phyloP scores from a whole-genome alignment of 2,888 invertebrate species.

The Hypomecis punctinalis region DNA sequence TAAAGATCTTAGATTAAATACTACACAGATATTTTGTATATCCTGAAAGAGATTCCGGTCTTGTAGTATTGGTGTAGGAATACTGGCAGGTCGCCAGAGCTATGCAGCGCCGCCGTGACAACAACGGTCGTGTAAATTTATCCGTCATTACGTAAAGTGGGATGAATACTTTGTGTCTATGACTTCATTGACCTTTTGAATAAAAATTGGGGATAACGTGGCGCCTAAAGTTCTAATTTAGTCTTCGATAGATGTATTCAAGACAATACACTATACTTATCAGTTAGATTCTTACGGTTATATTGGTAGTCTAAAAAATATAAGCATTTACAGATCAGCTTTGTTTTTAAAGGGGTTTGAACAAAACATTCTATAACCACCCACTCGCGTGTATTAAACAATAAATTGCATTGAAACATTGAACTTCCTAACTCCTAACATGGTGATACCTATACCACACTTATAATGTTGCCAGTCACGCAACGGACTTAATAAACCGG shows the following conservation, averaged over 20 bases:
- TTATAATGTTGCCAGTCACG: slow-evolving; percentile 29
- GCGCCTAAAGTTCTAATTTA: no score
- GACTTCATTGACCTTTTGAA: slow-evolving; percentile 17
- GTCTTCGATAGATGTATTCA: no score
- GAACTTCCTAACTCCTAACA: slow-evolving; percentile 20
- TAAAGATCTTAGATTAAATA: slow-evolving; percentile 37
- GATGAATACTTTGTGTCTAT: slow-evolving; percentile 17
- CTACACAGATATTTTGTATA: slow-evolving; percentile 37
- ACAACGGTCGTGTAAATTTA: slow-evolving; percentile 44
- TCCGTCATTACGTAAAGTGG: slow-evolving; percentile 36
- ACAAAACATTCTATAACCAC: no score
- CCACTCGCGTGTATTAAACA: slow-evolving; percentile 20
- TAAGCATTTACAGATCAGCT: no score
- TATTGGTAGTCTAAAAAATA: no score
- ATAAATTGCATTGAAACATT: slow-evolving; percentile 21
- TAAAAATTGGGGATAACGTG: neutral
- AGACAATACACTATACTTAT: no score
- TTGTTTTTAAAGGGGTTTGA: no score
- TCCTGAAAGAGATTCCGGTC: slow-evolving; percentile 43
- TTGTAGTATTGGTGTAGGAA: slow-evolving; percentile 44
- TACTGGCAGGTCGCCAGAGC: slow-evolving; percentile 58
- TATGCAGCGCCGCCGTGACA: slow-evolving; percentile 47
- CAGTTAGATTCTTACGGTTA: no score
- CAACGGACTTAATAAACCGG: slow-evolving; percentile 35
- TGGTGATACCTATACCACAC: slow-evolving; percentile 4